Conservation (phyloP, 2,888 invertebrate genomes). For the Dryomyza anilis region DNA sequence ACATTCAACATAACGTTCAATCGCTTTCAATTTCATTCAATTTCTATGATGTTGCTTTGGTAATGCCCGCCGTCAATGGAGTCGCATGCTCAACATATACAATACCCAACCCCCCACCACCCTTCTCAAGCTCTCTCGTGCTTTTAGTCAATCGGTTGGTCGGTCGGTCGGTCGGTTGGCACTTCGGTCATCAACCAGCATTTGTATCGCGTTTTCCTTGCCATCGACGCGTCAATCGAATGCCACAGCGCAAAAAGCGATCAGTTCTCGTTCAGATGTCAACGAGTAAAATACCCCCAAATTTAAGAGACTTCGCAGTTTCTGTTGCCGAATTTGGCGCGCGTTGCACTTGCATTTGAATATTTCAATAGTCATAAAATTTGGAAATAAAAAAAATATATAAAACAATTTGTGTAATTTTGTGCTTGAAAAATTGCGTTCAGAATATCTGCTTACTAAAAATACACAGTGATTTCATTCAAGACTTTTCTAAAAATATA, state of each 20-base stretch:
- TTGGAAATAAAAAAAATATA: no score
- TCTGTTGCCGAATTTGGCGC: conserved; percentile 16
- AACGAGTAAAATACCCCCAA: conserved; percentile 18
- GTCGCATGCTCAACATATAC: neutral
- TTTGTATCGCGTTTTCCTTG: no score
- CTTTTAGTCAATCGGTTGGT: neutral
- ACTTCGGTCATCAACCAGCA: no score
- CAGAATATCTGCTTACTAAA: no score
- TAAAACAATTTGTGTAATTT: no score
- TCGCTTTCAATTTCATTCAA: conserved; percentile 9
- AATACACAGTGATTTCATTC: no score
- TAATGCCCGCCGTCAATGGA: conserved; percentile 15
- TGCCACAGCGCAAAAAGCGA: conserved; percentile 20
- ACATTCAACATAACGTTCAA: neutral
- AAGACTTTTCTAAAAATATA: no score
- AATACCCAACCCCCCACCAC: neutral
- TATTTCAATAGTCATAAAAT: no score
- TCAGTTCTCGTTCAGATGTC: conserved; percentile 29
- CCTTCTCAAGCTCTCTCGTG: neutral
- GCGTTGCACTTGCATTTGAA: no score
- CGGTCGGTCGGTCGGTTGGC: neutral
- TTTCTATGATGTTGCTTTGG: neutral
- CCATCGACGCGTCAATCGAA: neutral
- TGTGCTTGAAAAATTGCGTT: no score
- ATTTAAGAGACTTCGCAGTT: neutral